Evolutionary conservation across 2,113 vertebrate species (phyloP).

Genomic region (Vanacampus margaritifer): DNA sequence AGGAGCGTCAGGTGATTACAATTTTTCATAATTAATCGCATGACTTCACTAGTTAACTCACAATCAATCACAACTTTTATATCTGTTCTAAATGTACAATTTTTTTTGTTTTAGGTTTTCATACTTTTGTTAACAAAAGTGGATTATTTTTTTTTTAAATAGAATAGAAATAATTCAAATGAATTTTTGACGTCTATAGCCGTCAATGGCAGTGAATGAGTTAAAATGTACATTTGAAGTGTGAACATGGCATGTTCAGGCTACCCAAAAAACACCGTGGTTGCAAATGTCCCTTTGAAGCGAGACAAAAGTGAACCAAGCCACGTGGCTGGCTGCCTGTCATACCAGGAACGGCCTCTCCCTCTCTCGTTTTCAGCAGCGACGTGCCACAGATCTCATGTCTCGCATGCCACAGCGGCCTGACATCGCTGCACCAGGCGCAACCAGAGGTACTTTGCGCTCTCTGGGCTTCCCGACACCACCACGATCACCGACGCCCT

Average conservation of each 20-base stretch:
- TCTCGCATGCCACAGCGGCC: constrained; percentile 67
- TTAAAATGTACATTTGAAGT: too few relatives aligned
- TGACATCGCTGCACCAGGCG: constrained; percentile 52
- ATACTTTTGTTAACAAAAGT: too few relatives aligned
- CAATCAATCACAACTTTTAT: too few relatives aligned
- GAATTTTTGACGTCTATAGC: too few relatives aligned
- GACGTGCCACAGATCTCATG: constrained; percentile 52
- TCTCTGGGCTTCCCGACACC: constrained; percentile 36
- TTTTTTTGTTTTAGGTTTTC: too few relatives aligned
- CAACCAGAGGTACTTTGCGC: constrained; percentile 51
- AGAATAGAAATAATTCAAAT: too few relatives aligned
- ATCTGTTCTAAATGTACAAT: too few relatives aligned
- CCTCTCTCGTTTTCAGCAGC: constrained; percentile 43
- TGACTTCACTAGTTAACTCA: too few relatives aligned
- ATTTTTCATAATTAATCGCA: too few relatives aligned
- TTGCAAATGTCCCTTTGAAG: background rate
- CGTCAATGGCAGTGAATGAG: too few relatives aligned
- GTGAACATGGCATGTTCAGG: background rate
- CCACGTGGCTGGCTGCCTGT: constrained; percentile 33
- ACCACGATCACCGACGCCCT: background rate
- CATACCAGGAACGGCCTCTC: constrained; percentile 60
- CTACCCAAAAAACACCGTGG: background rate
- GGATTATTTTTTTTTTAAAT: too few relatives aligned
- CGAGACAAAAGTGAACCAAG: background rate
- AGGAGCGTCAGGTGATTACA: too few relatives aligned